Base-by-base conservation (phyloP, 1,140 invertebrate species). In the Aphis gossypii region DNA sequence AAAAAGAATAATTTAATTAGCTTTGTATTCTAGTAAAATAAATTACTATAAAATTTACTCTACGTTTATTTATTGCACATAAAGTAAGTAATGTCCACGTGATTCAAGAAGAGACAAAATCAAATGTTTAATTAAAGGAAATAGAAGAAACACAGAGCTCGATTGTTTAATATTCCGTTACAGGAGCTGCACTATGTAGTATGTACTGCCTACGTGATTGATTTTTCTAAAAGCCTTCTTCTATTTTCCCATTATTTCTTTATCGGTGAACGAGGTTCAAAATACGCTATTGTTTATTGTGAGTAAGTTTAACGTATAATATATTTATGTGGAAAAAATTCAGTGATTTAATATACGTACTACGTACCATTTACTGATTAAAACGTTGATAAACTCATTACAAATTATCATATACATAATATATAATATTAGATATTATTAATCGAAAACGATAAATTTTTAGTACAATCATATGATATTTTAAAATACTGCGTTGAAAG, bases 51-150 rank as follows among this genome's bases (percentile, higher is more conserved):
- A n/a, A 3, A 68, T n/a, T 30, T 25, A 11, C 4, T n/a, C 30
- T n/a, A 11, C 60, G 18, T 14, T 51, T n/a, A 18, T 20, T 2
- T n/a, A n/a, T 18, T 18, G n/a, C n/a, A n/a, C 60, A 76, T 30
- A n/a, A 14, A 51, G 48, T 51, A 51, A 51, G 48, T 7, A 20
- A 76, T 18, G 60, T n/a, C 30, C 14, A 30, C 60, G 14, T 76
- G 60, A 44, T 56, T 56, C 5, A 7, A 18, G 41, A 20, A 21
- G 30, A 92, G 48, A 82, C 44, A 38, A 44, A 92, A 92, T 82
- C 23, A 82, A 92, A 92, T 30, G 68, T 92, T 92, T 92, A 92
- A 92, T 92, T 92, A 92, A 92, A 92, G 68, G 23, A n/a, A 92
- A 82, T 35, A 30, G 68, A 46, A 48, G 35, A n/a, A 82, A 92